Evolutionary conservation across 2,888 invertebrate genomes (phyloP).

Genomic region (Toxonevra muliebris): DNA sequence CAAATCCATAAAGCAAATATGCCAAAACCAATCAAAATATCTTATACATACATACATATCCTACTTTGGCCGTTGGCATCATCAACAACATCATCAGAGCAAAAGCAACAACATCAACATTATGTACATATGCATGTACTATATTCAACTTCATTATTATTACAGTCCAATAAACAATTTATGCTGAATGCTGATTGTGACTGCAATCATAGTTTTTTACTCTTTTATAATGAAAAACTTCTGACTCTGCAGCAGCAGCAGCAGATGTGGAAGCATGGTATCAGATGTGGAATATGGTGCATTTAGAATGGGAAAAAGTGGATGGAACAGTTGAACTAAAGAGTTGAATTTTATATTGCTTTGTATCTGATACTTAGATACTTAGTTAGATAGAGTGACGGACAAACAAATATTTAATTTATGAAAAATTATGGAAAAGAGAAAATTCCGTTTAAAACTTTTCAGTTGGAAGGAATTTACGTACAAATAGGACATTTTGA

Average conservation of each 20-base stretch:
- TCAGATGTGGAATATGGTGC: too few relatives aligned
- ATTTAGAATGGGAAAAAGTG: too few relatives aligned
- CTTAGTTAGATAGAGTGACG: too few relatives aligned
- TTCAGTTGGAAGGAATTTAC: too few relatives aligned
- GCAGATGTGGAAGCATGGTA: too few relatives aligned
- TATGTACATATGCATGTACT: not conserved
- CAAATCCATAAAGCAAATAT: not conserved
- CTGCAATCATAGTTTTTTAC: not conserved
- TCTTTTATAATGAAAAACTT: conserved; percentile 3
- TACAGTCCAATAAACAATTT: conserved; percentile 31
- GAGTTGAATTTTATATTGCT: too few relatives aligned
- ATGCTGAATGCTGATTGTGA: conserved; percentile 16
- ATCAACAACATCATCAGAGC: conserved; percentile 15
- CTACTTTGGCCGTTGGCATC: not conserved
- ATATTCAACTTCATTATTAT: conserved; percentile 40
- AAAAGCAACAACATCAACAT: conserved; percentile 21
- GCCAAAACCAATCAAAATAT: conserved; percentile 24
- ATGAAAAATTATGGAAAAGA: too few relatives aligned
- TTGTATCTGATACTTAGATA: too few relatives aligned
- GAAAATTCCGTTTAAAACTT: too few relatives aligned
- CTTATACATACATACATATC: not conserved
- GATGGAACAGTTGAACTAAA: too few relatives aligned
- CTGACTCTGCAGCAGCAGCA: not conserved
- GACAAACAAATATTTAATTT: too few relatives aligned
- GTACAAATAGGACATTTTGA: too few relatives aligned